Percentiles rank a stretch among this genome's conserved stretches.
Conservation (phyloP, 2,113 vertebrate species). For the Empidonax alnorum region DNA sequence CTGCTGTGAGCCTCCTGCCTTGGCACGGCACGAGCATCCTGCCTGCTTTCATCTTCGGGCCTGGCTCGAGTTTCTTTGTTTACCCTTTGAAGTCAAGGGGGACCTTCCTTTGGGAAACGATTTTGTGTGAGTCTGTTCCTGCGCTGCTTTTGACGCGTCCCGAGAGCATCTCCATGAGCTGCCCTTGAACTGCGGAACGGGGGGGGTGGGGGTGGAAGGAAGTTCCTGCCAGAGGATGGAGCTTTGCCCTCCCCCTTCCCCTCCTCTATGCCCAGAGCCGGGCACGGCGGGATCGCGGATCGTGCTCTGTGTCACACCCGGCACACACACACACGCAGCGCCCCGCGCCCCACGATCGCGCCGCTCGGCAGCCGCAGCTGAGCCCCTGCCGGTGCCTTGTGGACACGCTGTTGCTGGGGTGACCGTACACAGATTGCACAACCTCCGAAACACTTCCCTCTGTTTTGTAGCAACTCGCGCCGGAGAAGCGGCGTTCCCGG, state of each 20-base stretch:
- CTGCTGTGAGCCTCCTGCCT: background rate
- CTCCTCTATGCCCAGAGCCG: background rate
- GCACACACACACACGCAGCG: background rate
- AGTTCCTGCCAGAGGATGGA: background rate
- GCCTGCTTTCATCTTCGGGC: background rate
- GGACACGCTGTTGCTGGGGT: conserved; percentile 19
- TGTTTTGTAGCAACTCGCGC: conserved; percentile 61
- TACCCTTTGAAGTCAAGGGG: background rate
- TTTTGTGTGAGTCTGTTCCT: background rate
- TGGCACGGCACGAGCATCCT: accelerated
- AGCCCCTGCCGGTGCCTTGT: background rate
- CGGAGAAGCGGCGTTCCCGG: background rate
- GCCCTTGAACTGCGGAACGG: background rate
- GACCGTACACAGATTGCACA: conserved; percentile 54
- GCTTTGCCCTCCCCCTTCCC: no score
- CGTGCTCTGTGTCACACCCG: background rate
- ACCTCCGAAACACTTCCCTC: conserved; percentile 39
- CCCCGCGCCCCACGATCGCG: background rate
- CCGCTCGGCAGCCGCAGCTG: background rate
- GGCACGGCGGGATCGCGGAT: background rate
- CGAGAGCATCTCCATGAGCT: background rate
- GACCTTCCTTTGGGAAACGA: background rate
- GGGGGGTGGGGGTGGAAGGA: background rate
- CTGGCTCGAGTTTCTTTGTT: background rate
- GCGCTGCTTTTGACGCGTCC: background rate